These are phyloP conservation scores for Camelus dromedarius DNA, from an alignment of 2,113 vertebrate genomes.

Conservation along the genomic window DNA sequence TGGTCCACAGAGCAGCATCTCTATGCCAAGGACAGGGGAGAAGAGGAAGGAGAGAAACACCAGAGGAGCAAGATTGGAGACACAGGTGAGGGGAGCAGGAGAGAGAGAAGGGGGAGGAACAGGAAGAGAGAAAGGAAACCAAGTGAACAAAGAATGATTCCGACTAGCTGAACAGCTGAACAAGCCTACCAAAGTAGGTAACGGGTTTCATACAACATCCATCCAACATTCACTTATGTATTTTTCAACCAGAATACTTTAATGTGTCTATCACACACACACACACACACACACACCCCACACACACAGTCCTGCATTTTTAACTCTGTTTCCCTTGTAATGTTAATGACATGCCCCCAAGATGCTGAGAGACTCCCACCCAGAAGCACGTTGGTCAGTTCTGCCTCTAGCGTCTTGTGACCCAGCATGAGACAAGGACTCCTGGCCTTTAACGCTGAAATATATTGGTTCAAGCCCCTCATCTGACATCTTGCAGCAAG, in stretches of 20 bases:
- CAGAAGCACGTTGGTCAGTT: accelerated
- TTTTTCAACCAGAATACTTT: neutral
- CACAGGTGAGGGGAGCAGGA: neutral
- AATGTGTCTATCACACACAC: too few species aligned
- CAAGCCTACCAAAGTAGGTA: neutral
- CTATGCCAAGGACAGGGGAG: too few species aligned
- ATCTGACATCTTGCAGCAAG: accelerated
- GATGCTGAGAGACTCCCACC: neutral
- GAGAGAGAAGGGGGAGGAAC: neutral
- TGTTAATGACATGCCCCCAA: accelerated
- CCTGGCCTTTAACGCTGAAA: neutral
- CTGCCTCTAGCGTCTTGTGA: neutral
- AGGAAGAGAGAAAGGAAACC: neutral
- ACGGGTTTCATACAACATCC: too few species aligned
- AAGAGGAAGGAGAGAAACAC: neutral
- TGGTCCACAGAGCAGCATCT: neutral
- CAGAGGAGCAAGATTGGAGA: accelerated
- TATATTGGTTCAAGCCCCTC: neutral
- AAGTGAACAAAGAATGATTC: neutral
- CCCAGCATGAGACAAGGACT: neutral
- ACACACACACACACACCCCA: too few species aligned
- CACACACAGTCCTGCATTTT: neutral
- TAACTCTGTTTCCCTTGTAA: neutral
- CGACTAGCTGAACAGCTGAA: neutral
- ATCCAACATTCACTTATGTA: neutral